Evolutionary conservation across 2,797 vertebrate genomes (phyloP).

Genomic region (Alca torda): DNA sequence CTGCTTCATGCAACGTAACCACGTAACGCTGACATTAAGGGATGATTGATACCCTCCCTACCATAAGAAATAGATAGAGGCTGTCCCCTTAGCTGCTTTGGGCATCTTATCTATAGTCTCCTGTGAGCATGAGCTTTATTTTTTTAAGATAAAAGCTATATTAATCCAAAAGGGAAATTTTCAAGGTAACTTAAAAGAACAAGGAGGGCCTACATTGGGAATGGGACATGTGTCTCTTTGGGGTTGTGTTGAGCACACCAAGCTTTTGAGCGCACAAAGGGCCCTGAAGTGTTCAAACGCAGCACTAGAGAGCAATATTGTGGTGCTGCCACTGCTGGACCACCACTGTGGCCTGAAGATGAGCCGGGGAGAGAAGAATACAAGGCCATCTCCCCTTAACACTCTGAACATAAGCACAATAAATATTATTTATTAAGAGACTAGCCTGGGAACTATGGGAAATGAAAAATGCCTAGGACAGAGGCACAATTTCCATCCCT

Average conservation of each 20-base stretch:
- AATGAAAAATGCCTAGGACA: background rate
- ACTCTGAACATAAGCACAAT: background rate
- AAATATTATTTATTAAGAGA: background rate
- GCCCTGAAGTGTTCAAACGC: background rate
- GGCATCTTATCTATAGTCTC: background rate
- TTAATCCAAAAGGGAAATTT: background rate
- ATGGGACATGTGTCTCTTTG: rapidly evolving
- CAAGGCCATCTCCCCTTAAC: background rate
- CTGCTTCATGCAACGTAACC: background rate
- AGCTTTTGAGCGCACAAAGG: background rate
- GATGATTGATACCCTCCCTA: background rate
- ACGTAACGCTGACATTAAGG: background rate
- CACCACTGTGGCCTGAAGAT: background rate
- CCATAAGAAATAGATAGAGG: background rate
- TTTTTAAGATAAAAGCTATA: background rate
- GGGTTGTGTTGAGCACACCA: background rate
- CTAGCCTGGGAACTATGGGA: background rate
- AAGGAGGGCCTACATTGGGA: background rate
- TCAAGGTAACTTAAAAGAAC: background rate
- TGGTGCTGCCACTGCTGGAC: background rate
- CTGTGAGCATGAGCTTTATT: background rate
- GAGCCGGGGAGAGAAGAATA: background rate
- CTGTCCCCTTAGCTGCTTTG: background rate
- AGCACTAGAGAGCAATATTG: background rate
- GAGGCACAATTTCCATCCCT: background rate